These are phyloP conservation scores for Acomys russatus DNA, from an alignment of 2,797 vertebrate genomes.

Conservation along the genomic window DNA sequence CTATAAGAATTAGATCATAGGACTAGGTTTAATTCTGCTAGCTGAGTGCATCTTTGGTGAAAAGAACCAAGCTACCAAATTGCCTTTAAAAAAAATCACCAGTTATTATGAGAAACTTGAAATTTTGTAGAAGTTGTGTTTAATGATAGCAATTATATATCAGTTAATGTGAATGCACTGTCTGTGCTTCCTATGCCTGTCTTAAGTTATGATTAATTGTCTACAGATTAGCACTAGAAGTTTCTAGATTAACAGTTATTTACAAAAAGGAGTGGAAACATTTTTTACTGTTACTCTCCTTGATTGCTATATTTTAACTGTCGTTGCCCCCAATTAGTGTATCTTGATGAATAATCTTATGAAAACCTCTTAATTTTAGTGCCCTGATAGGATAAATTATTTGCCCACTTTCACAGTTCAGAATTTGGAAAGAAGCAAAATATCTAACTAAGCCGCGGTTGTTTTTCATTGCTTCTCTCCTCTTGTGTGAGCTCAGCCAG, in stretches of 20 bases:
- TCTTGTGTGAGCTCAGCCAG: neutral
- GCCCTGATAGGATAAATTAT: constrained; percentile 27
- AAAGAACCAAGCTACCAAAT: constrained; percentile 72
- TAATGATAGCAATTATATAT: constrained; percentile 51
- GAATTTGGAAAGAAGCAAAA: constrained; percentile 16
- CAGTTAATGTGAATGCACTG: constrained; percentile 72
- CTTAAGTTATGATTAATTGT: constrained; percentile 63
- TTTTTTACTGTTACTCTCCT: constrained; percentile 33
- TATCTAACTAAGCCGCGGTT: neutral
- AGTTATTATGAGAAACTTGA: constrained; percentile 77
- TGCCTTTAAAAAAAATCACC: constrained; percentile 67
- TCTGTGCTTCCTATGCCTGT: constrained; percentile 55
- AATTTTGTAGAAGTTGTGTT: constrained; percentile 69
- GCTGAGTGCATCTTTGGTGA: neutral
- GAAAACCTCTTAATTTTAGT: constrained; percentile 57
- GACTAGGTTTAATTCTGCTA: constrained; percentile 43
- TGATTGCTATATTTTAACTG: constrained; percentile 60
- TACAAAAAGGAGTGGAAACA: constrained; percentile 51
- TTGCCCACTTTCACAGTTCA: constrained; percentile 52
- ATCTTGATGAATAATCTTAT: constrained; percentile 55
- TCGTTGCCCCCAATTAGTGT: constrained; percentile 27
- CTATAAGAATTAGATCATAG: neutral
- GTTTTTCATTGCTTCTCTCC: neutral
- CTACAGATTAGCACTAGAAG: constrained; percentile 50
- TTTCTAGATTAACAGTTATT: constrained; percentile 70